phyloP scores from a whole-genome alignment of 2,888 invertebrate genomes.

The Drosophila macrospina region DNA sequence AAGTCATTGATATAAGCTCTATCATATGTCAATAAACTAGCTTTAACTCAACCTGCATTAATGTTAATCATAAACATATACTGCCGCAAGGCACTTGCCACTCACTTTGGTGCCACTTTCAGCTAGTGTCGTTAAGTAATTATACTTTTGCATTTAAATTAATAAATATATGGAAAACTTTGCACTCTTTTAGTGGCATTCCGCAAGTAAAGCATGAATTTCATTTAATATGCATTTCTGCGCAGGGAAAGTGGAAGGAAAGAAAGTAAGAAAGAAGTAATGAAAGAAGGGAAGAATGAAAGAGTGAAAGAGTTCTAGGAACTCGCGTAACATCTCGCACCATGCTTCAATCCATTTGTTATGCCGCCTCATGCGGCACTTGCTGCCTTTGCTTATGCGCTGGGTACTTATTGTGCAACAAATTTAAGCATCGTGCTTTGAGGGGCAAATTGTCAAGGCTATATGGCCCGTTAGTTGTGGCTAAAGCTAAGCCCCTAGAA shows the following conservation, averaged over 20 bases:
- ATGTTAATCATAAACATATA: too few species aligned
- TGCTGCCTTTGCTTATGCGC: constrained; percentile 8
- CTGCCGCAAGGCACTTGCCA: neutral
- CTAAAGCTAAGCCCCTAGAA: constrained; percentile 48
- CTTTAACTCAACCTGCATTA: too few species aligned
- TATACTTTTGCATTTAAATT: neutral
- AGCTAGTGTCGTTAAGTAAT: neutral
- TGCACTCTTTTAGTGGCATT: too few species aligned
- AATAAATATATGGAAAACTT: too few species aligned
- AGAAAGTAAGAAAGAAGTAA: neutral
- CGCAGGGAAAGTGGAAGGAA: neutral
- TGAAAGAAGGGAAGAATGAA: neutral
- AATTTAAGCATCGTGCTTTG: constrained; percentile 42
- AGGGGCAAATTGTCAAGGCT: constrained; percentile 68
- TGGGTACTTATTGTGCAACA: constrained; percentile 24
- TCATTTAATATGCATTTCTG: neutral
- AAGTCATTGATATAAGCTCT: too few species aligned
- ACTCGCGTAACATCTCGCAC: constrained; percentile 36
- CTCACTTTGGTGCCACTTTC: neutral
- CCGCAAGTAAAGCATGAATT: neutral
- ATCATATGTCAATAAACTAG: too few species aligned
- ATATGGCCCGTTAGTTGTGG: constrained; percentile 45
- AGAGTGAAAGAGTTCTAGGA: constrained; percentile 22
- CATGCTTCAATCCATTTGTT: constrained; percentile 37
- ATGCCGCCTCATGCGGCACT: constrained; percentile 19